These are phyloP conservation scores for Chiridota heheva DNA, from an alignment of 35 echinoderm and acorn worm genomes.

Conservation along the genomic window DNA sequence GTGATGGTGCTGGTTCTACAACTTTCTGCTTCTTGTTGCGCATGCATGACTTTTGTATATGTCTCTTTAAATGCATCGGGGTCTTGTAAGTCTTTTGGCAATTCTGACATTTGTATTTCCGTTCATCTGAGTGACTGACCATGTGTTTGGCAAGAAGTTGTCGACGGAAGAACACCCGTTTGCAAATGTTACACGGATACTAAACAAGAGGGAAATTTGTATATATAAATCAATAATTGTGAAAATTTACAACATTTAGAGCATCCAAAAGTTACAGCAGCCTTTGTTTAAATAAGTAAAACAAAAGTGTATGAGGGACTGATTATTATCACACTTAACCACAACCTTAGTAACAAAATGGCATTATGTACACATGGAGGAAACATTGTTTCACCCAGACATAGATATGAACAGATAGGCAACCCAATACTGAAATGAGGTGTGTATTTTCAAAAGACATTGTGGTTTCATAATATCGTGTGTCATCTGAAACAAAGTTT, in stretches of 20 bases:
- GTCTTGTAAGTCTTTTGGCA: conserved; percentile 39
- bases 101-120: conserved; percentile 2
- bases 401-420: too few relatives aligned
- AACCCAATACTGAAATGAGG: too few relatives aligned
- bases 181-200: conserved; percentile 17
- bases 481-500: too few relatives aligned
- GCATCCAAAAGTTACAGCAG: background rate
- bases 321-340: too few relatives aligned
- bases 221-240: background rate
- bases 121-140: conserved; percentile 24
- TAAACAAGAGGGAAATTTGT: background rate
- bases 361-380: too few relatives aligned
- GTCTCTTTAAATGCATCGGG: conserved; percentile 10
- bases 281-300: background rate
- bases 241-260: background rate
- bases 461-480: too few relatives aligned
- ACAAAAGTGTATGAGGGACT: background rate
- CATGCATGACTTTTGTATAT: too few relatives aligned
- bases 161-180: background rate
- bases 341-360: too few relatives aligned
- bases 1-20: too few relatives aligned
- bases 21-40: too few relatives aligned
- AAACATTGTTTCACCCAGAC: too few relatives aligned
- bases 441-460: too few relatives aligned
- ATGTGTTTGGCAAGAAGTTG: conserved; percentile 43